phyloP scores from a whole-genome alignment of 2,113 vertebrate species.

The Regulus satrapa region DNA sequence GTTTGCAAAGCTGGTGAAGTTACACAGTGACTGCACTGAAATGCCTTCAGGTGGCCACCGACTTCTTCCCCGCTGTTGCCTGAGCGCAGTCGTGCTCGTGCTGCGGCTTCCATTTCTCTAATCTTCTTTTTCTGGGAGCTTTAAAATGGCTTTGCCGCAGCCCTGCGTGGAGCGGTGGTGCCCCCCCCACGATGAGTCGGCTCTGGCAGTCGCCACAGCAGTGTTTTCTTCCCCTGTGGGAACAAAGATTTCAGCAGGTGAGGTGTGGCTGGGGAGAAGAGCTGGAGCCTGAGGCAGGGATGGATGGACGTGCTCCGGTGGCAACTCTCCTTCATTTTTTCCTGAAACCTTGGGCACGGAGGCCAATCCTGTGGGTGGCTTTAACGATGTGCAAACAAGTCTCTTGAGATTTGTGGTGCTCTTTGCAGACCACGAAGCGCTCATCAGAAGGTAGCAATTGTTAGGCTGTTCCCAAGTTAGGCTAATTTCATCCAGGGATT shows the following conservation, averaged over 20 bases:
- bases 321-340: neutral
- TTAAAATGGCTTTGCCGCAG: neutral
- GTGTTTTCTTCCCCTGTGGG: neutral
- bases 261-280: neutral
- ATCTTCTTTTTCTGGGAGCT: neutral
- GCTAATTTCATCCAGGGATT: neutral
- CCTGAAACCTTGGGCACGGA: neutral
- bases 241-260: neutral
- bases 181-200: fast-evolving
- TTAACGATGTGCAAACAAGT: neutral
- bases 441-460: neutral
- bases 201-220: neutral
- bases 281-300: neutral
- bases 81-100: fast-evolving
- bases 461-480: neutral
- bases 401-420: neutral
- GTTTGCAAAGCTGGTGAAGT: neutral
- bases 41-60: neutral
- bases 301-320: fast-evolving
- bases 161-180: neutral
- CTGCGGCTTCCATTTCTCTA: neutral
- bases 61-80: neutral
- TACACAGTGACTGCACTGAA: neutral
- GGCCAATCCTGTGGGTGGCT: neutral
- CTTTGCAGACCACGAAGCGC: neutral